phyloP scores from a whole-genome alignment of 2,113 vertebrate genomes.

The Bubo blakistoni region DNA sequence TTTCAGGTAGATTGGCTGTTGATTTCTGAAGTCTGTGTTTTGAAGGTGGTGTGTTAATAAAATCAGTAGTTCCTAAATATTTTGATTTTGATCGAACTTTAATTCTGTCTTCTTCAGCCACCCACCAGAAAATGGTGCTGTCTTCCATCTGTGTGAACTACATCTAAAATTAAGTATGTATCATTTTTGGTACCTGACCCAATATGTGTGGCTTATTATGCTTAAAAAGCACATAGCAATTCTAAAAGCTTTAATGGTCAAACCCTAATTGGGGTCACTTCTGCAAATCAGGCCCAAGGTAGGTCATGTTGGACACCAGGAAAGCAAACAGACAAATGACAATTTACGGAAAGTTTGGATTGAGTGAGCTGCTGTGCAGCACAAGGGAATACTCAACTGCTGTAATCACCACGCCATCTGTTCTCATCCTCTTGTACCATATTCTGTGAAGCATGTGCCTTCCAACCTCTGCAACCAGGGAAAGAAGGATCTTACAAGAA shows the following conservation, averaged over 20 bases:
- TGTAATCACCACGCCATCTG: conserved; percentile 26
- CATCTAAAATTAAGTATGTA: neutral
- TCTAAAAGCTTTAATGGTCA: neutral
- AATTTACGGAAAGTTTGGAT: neutral
- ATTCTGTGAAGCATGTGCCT: neutral
- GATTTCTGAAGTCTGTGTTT: neutral
- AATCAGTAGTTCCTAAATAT: neutral
- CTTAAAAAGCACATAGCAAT: neutral
- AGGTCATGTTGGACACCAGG: neutral
- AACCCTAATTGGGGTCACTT: neutral
- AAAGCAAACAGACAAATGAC: neutral
- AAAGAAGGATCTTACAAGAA: neutral
- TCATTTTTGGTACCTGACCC: neutral
- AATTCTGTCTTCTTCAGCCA: neutral
- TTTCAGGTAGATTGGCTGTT: neutral
- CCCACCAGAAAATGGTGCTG: neutral
- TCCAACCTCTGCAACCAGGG: neutral
- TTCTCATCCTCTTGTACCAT: conserved; percentile 21
- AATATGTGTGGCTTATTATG: neutral
- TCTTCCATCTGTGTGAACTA: neutral
- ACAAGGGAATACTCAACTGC: neutral
- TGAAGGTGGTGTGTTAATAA: neutral
- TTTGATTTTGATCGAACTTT: neutral
- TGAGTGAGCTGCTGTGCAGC: neutral
- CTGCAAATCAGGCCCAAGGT: neutral